Base-by-base conservation (phyloP, 2,113 vertebrate genomes). In the Scytalopus superciliaris region DNA sequence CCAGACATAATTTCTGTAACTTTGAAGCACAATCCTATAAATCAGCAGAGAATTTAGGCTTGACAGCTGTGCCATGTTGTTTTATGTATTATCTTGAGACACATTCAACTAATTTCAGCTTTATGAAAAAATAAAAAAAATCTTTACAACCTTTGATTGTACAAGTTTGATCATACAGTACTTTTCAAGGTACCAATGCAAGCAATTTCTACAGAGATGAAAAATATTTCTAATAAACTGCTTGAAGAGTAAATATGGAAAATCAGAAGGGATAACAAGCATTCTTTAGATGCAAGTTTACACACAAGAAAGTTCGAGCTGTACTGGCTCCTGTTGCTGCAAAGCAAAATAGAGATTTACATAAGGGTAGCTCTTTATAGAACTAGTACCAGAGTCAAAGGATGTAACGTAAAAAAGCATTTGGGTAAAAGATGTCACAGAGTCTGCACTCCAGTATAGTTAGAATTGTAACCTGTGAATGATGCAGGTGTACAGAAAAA, bases 81-180 rank as follows among this genome's bases (percentile, higher is more conserved):
- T 95, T 92, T 63, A 81, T 88, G 44, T 44, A 93, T 84, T 78
- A 84, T 64, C 47, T 60, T 78, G 73, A 93, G 72, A 81, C 5
- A 14, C 62, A 82, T 84, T 63, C 84, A 92, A 89, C 62, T 92
- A 96, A 95, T 96, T 93, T 78, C 40, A 82, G 14, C 55, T 89
- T 91, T 87, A 94, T 75, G 74, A 84, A 92, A 95, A 94, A 94
- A 52, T 33, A 49, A 22, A 75, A 1, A 47, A 67, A 42, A 55
- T 49, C 40, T 63, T 72, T 63, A 52, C 50, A 87, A 47, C 25
- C 16, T 94, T 93, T n/a, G n/a, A n/a, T n/a, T n/a, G n/a, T n/a
- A n/a, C n/a, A n/a, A n/a, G n/a, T n/a, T n/a, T n/a, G n/a, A n/a
- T n/a, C n/a, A n/a, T n/a, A n/a, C n/a, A n/a, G n/a, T n/a, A n/a